These are phyloP conservation scores for Lingula anatina DNA, from an alignment of 2,888 invertebrate species.

Conservation along the genomic window DNA sequence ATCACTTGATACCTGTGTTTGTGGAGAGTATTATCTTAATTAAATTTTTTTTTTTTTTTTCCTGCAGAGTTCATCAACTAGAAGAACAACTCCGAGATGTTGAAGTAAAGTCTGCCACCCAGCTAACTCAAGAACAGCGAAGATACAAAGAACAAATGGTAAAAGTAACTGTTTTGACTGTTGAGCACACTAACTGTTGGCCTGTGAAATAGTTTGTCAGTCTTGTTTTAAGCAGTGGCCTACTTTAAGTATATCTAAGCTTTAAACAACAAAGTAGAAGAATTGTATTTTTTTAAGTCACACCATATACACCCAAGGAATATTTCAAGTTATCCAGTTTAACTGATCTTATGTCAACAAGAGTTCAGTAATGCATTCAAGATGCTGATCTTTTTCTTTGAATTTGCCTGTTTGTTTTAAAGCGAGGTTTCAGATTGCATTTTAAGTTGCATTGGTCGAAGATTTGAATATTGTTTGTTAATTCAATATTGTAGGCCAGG, in stretches of 20 bases:
- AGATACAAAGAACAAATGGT: slow-evolving; percentile 76
- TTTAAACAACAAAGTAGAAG: neutral
- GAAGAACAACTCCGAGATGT: slow-evolving; percentile 84
- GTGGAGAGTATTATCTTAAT: neutral
- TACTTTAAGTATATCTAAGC: neutral
- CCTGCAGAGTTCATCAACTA: slow-evolving; percentile 73
- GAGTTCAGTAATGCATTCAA: too few relatives aligned
- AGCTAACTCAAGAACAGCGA: slow-evolving; percentile 75
- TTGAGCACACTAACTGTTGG: neutral
- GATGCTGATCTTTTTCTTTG: too few relatives aligned
- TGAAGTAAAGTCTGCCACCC: slow-evolving; percentile 70
- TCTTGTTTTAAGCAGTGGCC: neutral
- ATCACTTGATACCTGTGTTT: too few relatives aligned
- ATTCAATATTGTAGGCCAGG: too few relatives aligned
- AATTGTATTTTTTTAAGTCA: too few relatives aligned
- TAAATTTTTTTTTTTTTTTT: neutral
- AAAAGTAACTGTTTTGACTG: slow-evolving; percentile 20
- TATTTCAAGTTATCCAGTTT: too few relatives aligned
- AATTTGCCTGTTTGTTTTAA: too few relatives aligned
- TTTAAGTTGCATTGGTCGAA: too few relatives aligned
- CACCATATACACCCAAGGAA: too few relatives aligned
- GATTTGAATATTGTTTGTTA: too few relatives aligned
- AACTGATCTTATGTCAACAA: too few relatives aligned
- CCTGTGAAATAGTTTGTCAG: neutral
- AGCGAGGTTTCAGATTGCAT: too few relatives aligned